These are phyloP conservation scores for Xestia xanthographa DNA, from an alignment of 2,888 invertebrate species.

Conservation along the genomic window DNA sequence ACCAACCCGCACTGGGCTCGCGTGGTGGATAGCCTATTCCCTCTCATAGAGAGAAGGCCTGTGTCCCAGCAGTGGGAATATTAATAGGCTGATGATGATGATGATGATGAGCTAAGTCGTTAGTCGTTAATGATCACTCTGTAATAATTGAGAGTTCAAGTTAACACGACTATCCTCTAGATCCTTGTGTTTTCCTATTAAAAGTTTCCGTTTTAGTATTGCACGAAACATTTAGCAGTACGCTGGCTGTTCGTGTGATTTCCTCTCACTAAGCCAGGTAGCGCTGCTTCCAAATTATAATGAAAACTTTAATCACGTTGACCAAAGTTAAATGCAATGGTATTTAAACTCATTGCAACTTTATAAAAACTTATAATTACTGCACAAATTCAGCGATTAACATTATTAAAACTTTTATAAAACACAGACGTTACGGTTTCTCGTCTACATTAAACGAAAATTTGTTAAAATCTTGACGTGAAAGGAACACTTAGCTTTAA, in stretches of 20 bases:
- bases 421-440: slow-evolving; percentile 10
- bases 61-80: no score
- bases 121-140: neutral
- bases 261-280: slow-evolving; percentile 3
- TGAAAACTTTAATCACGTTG: slow-evolving; percentile 54
- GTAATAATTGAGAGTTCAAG: neutral
- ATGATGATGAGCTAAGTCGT: no score
- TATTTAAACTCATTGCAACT: slow-evolving; percentile 51
- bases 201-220: slow-evolving; percentile 23
- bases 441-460: neutral
- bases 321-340: slow-evolving; percentile 26
- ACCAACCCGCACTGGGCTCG: no score
- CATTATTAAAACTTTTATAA: slow-evolving; percentile 20
- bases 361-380: slow-evolving; percentile 44
- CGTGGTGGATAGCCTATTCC: no score
- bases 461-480: neutral
- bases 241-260: slow-evolving; percentile 11
- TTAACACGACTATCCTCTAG: neutral
- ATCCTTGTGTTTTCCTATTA: neutral
- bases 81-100: no score
- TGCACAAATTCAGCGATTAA: slow-evolving; percentile 17
- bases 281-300: slow-evolving; percentile 44
- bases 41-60: no score
- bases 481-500: slow-evolving; percentile 12
- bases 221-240: slow-evolving; percentile 6